A percentile compares a stretch with the other conserved stretches of the same genome.
Conservation (phyloP, 2,113 vertebrate genomes). For the Pachycephala philippinensis region DNA sequence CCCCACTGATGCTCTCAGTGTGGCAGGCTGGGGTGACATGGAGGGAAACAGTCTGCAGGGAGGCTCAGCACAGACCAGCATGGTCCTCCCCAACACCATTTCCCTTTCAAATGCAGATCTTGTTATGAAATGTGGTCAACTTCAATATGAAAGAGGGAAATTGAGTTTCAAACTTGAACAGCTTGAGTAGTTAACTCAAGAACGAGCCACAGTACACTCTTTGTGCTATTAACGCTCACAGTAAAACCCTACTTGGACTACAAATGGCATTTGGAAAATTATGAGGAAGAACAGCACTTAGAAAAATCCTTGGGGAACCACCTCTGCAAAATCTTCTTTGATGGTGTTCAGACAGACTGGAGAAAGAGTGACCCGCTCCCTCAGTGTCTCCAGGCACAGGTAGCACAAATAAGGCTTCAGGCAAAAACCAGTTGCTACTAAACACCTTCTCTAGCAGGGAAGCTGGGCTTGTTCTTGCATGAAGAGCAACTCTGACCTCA, state of each 20-base stretch:
- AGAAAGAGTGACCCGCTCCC: neutral
- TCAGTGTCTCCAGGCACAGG: neutral
- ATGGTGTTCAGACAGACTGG: neutral
- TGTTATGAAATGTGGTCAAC: neutral
- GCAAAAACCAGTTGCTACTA: neutral
- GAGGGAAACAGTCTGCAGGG: neutral
- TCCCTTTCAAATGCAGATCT: neutral
- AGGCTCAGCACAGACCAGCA: fast-evolving
- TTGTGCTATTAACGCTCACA: neutral
- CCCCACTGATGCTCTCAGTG: neutral
- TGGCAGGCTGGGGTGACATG: neutral
- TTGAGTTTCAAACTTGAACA: neutral
- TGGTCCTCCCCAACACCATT: fast-evolving
- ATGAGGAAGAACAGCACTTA: constrained; percentile 18
- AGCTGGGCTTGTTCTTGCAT: neutral
- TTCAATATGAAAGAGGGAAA: neutral
- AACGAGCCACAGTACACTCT: neutral
- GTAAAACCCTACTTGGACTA: neutral
- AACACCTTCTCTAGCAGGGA: neutral
- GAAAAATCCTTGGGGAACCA: constrained; percentile 7
- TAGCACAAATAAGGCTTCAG: neutral
- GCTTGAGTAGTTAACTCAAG: neutral
- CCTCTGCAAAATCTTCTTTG: neutral
- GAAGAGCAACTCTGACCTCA: neutral
- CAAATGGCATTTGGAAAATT: constrained; percentile 19